Base-by-base conservation (phyloP, 2,888 invertebrate genomes). In the Lepidochitona cinerea region DNA sequence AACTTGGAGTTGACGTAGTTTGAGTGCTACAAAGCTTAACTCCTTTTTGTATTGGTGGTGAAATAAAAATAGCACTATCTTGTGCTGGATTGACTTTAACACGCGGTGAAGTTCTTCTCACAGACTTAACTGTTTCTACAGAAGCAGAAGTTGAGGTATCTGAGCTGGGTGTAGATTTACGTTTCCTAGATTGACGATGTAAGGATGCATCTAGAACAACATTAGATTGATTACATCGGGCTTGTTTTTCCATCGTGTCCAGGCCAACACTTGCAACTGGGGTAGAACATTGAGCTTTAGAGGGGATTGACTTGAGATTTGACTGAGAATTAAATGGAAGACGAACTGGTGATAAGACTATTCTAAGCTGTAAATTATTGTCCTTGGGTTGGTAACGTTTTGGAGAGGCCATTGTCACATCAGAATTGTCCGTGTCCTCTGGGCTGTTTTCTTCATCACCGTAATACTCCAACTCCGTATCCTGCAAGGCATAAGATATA, bases 11-110 rank as follows among this genome's bases (percentile, higher is more conserved):
- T 12, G 73, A 73, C 23, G 73, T 73, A 36, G 52, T 53, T 52
- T 73, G 66, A 2, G 65, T 53, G 32, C 37, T 54, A 37, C 37
- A 5, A 14, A 73, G 52, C 33, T 53, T 41, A 26, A 52, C 37
- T 32, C 69, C 9, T 64, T 73, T 73, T 18, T 33, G 23, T 23
- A 69, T 53, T 2, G 70, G 70, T 36, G 73, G 73, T 9, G 70
- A 73, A 33, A 73, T 29, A 73, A 73, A 73, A 32, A 70, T 36
- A 32, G 70, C 73, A 37, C 73, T 73, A 53, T 73, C 73, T n/a
- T 36, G 36, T n/a, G 52, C 52, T n/a, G 35, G 26, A 33, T 29
- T 26, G 1, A 7, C 23, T 59, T 3, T 59, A 4, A 29, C 26
- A 23, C 23, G 59, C 29, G 32, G 59, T 4, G 59, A 29, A 2